A percentile compares a stretch with the other conserved stretches of the same genome.
Conservation (phyloP, 2,113 vertebrate species). For the Rutilus rutilus region DNA sequence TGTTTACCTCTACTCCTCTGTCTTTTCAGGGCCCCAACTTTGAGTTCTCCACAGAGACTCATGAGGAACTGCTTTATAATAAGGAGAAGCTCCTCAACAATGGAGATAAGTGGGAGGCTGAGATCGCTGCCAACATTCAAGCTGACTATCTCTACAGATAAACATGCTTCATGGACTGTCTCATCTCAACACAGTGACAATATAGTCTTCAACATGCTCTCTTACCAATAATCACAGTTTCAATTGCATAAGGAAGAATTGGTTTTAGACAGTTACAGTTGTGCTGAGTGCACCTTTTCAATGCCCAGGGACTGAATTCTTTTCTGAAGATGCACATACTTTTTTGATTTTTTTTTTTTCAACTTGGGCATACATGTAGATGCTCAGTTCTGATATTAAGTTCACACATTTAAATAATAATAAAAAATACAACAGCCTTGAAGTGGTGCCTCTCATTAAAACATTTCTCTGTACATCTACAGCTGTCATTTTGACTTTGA, state of each 20-base stretch:
- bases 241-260: not conserved
- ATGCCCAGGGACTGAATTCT: constrained; percentile 12
- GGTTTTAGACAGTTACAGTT: not conserved
- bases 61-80: constrained; percentile 93
- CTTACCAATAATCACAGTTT: not conserved
- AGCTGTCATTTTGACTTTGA: not conserved
- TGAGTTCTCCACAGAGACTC: constrained; percentile 92
- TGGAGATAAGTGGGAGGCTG: constrained; percentile 91
- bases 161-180: constrained; percentile 26
- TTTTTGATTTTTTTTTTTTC: not conserved
- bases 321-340: constrained; percentile 20
- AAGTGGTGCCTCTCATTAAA: not conserved
- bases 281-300: not conserved
- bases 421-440: not conserved
- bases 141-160: constrained; percentile 93
- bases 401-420: not conserved
- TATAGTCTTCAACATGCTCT: not conserved
- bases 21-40: constrained; percentile 83
- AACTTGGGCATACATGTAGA: not conserved
- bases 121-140: constrained; percentile 91
- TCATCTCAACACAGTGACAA: not conserved
- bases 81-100: constrained; percentile 96
- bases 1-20: not conserved
- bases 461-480: not conserved
- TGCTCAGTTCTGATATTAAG: not conserved